These are phyloP conservation scores for Halichoeres trimaculatus DNA, from an alignment of 2,113 vertebrate genomes.

Conservation along the genomic window DNA sequence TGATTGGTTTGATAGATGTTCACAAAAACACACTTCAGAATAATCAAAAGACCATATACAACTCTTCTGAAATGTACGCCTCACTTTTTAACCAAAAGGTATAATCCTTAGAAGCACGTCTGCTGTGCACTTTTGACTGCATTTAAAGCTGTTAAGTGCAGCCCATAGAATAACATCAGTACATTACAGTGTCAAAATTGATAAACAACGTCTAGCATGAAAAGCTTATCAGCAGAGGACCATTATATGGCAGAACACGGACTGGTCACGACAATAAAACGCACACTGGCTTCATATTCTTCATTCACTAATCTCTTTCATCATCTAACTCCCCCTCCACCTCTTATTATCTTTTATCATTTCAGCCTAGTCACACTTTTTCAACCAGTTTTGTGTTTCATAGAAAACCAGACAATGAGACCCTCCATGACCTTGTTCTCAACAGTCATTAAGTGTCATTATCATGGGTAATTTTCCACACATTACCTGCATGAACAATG, in stretches of 20 bases:
- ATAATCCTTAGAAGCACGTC: too few relatives aligned
- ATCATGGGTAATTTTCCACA: constrained; percentile 65
- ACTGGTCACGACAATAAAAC: neutral
- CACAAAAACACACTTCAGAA: too few relatives aligned
- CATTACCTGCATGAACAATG: constrained; percentile 68
- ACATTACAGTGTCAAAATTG: too few relatives aligned
- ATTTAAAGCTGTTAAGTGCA: too few relatives aligned
- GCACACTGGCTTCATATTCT: neutral
- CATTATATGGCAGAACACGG: neutral
- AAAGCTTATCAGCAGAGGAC: too few relatives aligned
- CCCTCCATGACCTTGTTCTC: constrained; percentile 42
- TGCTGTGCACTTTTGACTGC: too few relatives aligned
- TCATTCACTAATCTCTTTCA: neutral
- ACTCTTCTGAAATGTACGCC: too few relatives aligned
- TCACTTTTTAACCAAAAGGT: too few relatives aligned
- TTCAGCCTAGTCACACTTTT: constrained; percentile 32
- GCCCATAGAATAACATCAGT: too few relatives aligned
- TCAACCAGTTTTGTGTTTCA: constrained; percentile 23
- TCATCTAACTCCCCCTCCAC: neutral
- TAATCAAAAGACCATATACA: too few relatives aligned
- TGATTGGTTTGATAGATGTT: too few relatives aligned
- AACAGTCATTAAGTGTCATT: constrained; percentile 63
- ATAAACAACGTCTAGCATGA: too few relatives aligned
- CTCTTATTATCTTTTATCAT: neutral
- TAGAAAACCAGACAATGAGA: constrained; percentile 15